Evolutionary conservation across 2,113 vertebrate genomes (phyloP), one percentile per base, ranked within the genome.

Genomic region (Corythoichthys intestinalis): DNA sequence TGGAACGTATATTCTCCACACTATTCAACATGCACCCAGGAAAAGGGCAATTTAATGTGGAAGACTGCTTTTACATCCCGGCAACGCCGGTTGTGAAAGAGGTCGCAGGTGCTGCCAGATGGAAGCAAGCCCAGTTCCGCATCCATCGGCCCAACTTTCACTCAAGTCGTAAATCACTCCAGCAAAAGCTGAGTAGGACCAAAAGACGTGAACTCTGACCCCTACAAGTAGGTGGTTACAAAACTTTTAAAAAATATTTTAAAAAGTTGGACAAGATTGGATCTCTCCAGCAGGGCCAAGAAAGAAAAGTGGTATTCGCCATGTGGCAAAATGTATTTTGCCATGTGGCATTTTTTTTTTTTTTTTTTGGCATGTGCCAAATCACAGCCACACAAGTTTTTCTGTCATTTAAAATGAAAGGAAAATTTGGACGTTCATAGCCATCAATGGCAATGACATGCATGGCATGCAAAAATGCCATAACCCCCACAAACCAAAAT

Each of bases 231-330:
- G 69, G n/a, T 11, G 20, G 62, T 83, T 82, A 15, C 75, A 64
- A 72, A 79, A 82, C 71, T 39, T 2, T n/a, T 53, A 53, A 38
- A 62, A 76, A 67, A 14, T 28, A 28, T 28, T 41, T 7, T 4
- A 63, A 9, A 39, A 59, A 17, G 2, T 53, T 65, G 70, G 75
- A 79, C 72, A 77, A 71, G 77, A 79, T 74, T 52, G 2, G 66
- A 62, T 28, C 20, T 28, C 20, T 28, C 20, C 20, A 28, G 20
- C 20, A 28, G 20, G 20, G 20, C 20, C 20, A 28, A 28, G 20
- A 28, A 28, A 28, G 20, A 28, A 28, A 28, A 28, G 20, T 28
- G 20, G 20, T 28, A 28, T 28, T 28, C 20, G 20, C 20, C 20
- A 28, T 28, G 20, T 28, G 20, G 20, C 20, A 28, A 28, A 28